Base-by-base conservation (phyloP, 2,113 vertebrate species). In the Shinisaurus crocodilurus region DNA sequence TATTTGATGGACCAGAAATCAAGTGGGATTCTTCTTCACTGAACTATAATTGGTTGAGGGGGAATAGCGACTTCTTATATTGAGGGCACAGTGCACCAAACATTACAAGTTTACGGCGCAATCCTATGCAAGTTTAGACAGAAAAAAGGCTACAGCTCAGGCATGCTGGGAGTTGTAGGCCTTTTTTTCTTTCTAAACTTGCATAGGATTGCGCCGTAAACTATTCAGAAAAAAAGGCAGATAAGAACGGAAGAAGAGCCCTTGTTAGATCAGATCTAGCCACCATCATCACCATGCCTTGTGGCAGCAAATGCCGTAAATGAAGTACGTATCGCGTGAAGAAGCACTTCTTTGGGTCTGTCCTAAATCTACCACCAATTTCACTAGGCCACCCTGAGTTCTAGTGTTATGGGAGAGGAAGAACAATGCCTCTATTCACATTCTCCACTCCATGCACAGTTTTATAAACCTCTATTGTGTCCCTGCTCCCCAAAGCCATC, bases 11-110 rank as follows among this genome's bases (percentile, higher is more conserved):
- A 75, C 67, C 2, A 1, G 79, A 2, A 65, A 27, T 84, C 72
- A n/a, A 7, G 5, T 2, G 15, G 6, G 27, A 60, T 75, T 12
- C 27, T 1, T 0, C 37, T 6, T 0, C 37, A 18, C 16, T 2
- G 0, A 0, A 0, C 82, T 37, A 3, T 0, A 23, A 29, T 25
- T 13, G 1, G 32, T 75, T 2, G 54, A n/a, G n/a, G 45, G 74
- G 3, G 43, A 43, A 23, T 3, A 10, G 27, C 16, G 16, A 82
- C 45, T 32, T 80, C n/a, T 37, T 20, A 34, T 6, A 50, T 1
- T 1, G 45, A 29, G 45, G 27, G 25, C 77, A 12, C 9, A 4
- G 43, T 79, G 45, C 43, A 27, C 76, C 43, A 79, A 79, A 48
- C 27, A 10, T 25, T 25, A 29, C 18, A 75, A 40, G 37, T 40